Evolutionary conservation across 2,797 vertebrate genomes (phyloP), one percentile per base, ranked within the genome.

Genomic region (Molothrus aeneus): DNA sequence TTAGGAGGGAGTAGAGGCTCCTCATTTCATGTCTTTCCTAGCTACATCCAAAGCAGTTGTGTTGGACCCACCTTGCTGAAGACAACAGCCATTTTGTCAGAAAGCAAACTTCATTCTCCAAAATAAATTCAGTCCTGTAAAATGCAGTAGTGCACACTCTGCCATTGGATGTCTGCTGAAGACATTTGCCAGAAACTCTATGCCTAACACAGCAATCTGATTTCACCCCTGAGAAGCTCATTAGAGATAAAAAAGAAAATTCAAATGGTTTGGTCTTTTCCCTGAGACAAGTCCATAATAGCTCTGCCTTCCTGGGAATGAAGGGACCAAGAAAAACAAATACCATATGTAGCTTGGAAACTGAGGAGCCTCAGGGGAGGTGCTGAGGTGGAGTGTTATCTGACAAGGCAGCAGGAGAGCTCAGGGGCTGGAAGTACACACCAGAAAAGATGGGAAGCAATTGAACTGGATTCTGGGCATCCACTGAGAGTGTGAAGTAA

Each of bases 311-410:
- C 48, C 64, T 77, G 48, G 64, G 50, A 93, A 90, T 20, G 26
- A 82, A 29, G 11, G 88, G 42, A 88, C 64, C 43, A 80, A 92
- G 80, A 64, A 88, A 94, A 94, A 85, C 70, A 94, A 94, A 95
- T 59, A 86, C 13, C 53, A 65, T 12, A 95, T 91, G 86, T 85
- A 94, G 57, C 68, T 71, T 89, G 64, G 83, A 92, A 94, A 90
- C 83, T 77, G 69, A 63, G 71, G 71, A 71, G 54, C 34, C 71
- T 81, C 43, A 0, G 2, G 86, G 89, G 88, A 95, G 69, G n/a
- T 3, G 1, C 69, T 60, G 80, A 95, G 83, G 78, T 90, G 60
- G 43, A 88, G 43, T 34, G 64, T 82, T 90, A 65, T 59, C 91
- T 84, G 83, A 93, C 60, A 31, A 86, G 51, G 53, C 66, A 75